Percentiles rank a stretch among this genome's conserved stretches.
phyloP scores from a whole-genome alignment of 1,140 invertebrate genomes.

The Zaprionus taronus region DNA sequence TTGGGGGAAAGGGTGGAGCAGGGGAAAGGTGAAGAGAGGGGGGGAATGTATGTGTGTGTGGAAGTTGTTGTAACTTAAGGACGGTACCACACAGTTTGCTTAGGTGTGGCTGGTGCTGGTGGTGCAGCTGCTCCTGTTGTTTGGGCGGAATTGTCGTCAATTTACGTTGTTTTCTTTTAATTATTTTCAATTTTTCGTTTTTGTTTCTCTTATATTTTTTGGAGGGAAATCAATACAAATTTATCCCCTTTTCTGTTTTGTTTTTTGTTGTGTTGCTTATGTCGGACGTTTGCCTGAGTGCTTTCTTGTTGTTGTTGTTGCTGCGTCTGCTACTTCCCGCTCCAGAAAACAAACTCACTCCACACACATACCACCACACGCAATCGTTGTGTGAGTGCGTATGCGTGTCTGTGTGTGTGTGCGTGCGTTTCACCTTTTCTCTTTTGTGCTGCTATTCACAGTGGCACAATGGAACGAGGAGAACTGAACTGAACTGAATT shows the following conservation, averaged over 20 bases:
- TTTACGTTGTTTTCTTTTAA: slow-evolving; percentile 38
- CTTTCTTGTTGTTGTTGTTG: slow-evolving; percentile 39
- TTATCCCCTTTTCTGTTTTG: slow-evolving; percentile 33
- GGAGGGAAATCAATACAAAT: slow-evolving; percentile 78
- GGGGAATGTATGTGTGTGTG: slow-evolving; percentile 31
- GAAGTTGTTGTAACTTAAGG: slow-evolving; percentile 44
- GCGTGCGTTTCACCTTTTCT: slow-evolving; percentile 77
- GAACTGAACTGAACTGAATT: slow-evolving; percentile 29
- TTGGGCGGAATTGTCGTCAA: slow-evolving; percentile 78
- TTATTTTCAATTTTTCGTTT: slow-evolving; percentile 19
- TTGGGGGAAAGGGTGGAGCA: slow-evolving; percentile 36
- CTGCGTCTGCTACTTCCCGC: slow-evolving; percentile 36
- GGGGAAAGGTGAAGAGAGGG: neutral
- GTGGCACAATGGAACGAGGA: slow-evolving; percentile 52
- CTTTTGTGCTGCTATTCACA: slow-evolving; percentile 64
- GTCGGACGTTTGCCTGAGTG: slow-evolving; percentile 54
- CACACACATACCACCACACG: slow-evolving; percentile 46
- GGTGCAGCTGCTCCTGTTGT: slow-evolving; percentile 64
- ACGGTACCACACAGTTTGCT: slow-evolving; percentile 60
- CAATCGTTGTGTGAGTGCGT: slow-evolving; percentile 21
- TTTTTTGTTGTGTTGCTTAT: slow-evolving; percentile 62
- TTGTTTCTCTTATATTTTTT: slow-evolving; percentile 48
- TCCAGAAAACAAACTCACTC: slow-evolving; percentile 47
- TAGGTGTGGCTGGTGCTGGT: slow-evolving; percentile 69
- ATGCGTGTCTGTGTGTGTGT: slow-evolving; percentile 26